Base-by-base conservation (phyloP, 2,113 vertebrate genomes). In the Apistogramma diplotaenia region DNA sequence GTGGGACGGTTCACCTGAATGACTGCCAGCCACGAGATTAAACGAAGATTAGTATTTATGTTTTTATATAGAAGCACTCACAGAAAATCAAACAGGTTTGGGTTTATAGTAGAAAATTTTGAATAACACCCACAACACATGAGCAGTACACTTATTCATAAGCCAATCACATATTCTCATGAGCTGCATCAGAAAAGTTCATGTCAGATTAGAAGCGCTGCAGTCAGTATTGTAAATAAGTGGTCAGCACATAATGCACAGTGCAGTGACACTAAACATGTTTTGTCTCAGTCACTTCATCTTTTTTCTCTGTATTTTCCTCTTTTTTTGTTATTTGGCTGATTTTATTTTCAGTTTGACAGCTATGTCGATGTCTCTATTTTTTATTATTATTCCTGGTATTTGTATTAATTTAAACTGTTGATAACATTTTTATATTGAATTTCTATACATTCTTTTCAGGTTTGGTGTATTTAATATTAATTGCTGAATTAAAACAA, bases 131-230 rank as follows among this genome's bases (percentile, higher is more conserved):
- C 67, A 65, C 43, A 74, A 78, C 6, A 61, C 81, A 61, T 90
- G 71, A 90, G 84, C 84, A 88, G 81, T 88, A 81, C 72, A n/a
- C 46, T 55, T 74, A 74, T 70, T n/a, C 62, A 80, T 15, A 75
- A 83, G 90, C 91, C 87, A 94, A 87, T 93, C 81, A 79, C 33
- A n/a, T n/a, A n/a, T n/a, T n/a, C n/a, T n/a, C n/a, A n/a, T n/a
- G n/a, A n/a, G n/a, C n/a, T n/a, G n/a, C n/a, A 23, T 72, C 12
- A 49, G 54, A 81, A 29, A 75, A 57, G 1, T 5, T 55, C 4
- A 27, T 60, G 59, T 85, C 55, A 73, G 1, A 74, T 57, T 9
- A 78, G 2, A 58, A 74, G 46, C 37, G 2, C 61, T 82, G 79
- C 46, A 65, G 27, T 57, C 16, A 60, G 27, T 70, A n/a, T 58